Base-by-base conservation (phyloP, 2,797 vertebrate species). In the Lutjanus campechanus region DNA sequence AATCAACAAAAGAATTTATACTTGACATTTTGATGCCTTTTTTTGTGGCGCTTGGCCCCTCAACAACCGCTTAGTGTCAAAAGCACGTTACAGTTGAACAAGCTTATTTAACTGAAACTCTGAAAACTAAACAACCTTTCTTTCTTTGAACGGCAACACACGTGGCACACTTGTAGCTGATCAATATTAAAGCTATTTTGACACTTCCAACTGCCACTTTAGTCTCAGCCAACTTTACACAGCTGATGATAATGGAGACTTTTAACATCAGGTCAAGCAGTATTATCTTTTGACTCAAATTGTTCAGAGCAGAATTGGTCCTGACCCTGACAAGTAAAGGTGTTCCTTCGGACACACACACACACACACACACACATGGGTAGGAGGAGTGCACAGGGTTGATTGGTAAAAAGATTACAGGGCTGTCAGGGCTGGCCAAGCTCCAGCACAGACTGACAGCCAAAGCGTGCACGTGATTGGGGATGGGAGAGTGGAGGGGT, bases 391-490 rank as follows among this genome's bases (percentile, higher is more conserved):
- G 82, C 79, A 51, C 60, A 11, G 50, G 73, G 76, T 82, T 92
- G 90, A 93, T 92, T 91, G 89, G 87, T 92, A 70, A 75, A 90
- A 91, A 91, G 89, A 93, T 93, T 89, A 92, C 85, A 81, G 79
- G 83, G 84, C 83, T 91, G 88, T 83, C 81, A 60, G 73, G 65
- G 59, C 80, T 83, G 82, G 78, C 82, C 66, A 44, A 77, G 82
- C 82, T 89, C 85, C 85, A 74, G 73, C 73, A 55, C 70, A 74
- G 91, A 92, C 72, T 90, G 89, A 92, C 87, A 86, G 82, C 72
- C 50, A 79, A 65, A 77, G 74, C 73, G 84, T 36, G 11, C 77
- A 70, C 66, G 74, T 88, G 89, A 93, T 87, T 88, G 81, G 79
- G 70, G 66, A 64, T 77, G 78, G 66, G 64, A 44, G 79, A 61